Evolutionary conservation across 2,797 vertebrate genomes (phyloP).

Genomic region (Oophaga sylvatica): DNA sequence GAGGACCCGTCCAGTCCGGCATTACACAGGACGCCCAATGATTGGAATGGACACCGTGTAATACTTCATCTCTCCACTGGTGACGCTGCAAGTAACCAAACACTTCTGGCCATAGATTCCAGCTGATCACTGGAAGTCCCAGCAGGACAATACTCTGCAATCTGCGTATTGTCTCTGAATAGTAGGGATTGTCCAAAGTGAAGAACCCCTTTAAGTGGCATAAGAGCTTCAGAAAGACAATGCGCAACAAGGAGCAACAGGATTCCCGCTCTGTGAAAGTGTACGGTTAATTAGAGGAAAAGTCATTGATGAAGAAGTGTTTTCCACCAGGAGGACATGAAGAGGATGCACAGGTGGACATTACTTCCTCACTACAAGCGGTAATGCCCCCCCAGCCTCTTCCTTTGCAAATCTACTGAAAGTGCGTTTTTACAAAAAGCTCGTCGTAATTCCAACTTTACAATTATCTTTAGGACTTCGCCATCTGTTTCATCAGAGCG

Average conservation of each 20-base stretch:
- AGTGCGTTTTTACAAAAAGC: conserved; percentile 50
- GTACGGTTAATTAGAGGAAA: conserved; percentile 65
- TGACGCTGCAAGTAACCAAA: too few relatives aligned
- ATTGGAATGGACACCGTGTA: too few relatives aligned
- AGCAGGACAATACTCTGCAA: not conserved
- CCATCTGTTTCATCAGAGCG: conserved; percentile 62
- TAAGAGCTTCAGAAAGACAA: not conserved
- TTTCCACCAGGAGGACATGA: conserved; percentile 59
- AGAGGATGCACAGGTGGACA: conserved; percentile 59
- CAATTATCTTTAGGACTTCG: conserved; percentile 60
- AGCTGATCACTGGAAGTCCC: not conserved
- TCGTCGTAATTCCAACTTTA: conserved; percentile 62
- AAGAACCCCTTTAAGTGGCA: not conserved
- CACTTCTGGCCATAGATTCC: not conserved
- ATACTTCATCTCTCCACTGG: too few relatives aligned
- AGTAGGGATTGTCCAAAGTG: not conserved
- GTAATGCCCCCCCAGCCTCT: conserved; percentile 17
- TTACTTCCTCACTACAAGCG: conserved; percentile 62
- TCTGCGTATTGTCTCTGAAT: not conserved
- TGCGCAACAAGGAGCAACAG: conserved; percentile 5
- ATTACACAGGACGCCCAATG: too few relatives aligned
- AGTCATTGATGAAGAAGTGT: conserved; percentile 61
- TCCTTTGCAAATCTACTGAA: conserved; percentile 55
- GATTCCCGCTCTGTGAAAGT: conserved; percentile 54
- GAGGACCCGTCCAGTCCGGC: too few relatives aligned